These are phyloP conservation scores for Tympanoctomys barrerae DNA, from an alignment of 2,797 vertebrate species.

Conservation along the genomic window DNA sequence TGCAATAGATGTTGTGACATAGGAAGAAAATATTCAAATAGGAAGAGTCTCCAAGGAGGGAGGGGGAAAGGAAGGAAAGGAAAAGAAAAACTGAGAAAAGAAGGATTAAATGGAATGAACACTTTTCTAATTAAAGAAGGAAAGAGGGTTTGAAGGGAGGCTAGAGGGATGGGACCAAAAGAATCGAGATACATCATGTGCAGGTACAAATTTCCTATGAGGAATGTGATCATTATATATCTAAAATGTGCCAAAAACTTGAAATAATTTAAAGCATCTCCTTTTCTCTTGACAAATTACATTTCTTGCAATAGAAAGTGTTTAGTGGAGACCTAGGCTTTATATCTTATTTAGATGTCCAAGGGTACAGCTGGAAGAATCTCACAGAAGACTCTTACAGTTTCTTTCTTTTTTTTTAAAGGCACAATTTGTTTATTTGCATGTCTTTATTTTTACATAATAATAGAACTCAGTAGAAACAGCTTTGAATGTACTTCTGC, in stretches of 20 bases:
- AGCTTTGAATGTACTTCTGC: conserved; percentile 72
- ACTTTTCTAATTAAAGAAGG: neutral
- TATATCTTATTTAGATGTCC: conserved; percentile 32
- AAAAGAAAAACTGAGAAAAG: neutral
- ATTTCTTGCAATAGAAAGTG: neutral
- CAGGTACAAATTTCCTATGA: neutral
- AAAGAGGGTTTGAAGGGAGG: neutral
- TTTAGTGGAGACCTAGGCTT: neutral
- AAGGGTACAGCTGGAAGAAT: conserved; percentile 10
- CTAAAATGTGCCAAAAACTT: neutral
- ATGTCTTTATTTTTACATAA: conserved; percentile 49
- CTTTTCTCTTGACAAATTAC: conserved; percentile 26
- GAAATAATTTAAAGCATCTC: neutral
- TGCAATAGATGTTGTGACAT: neutral
- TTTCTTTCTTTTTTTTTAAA: no score
- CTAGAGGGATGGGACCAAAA: neutral
- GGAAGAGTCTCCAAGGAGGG: no score
- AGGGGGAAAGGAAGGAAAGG: no score
- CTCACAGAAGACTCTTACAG: neutral
- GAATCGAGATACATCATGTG: neutral
- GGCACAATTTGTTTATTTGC: conserved; percentile 55
- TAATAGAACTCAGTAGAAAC: conserved; percentile 69
- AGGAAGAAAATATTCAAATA: neutral
- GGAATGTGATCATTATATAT: neutral
- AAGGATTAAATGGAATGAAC: neutral